These are phyloP conservation scores for Drosophila sp. DNA, from an alignment of 1,140 invertebrate genomes.

Conservation along the genomic window DNA sequence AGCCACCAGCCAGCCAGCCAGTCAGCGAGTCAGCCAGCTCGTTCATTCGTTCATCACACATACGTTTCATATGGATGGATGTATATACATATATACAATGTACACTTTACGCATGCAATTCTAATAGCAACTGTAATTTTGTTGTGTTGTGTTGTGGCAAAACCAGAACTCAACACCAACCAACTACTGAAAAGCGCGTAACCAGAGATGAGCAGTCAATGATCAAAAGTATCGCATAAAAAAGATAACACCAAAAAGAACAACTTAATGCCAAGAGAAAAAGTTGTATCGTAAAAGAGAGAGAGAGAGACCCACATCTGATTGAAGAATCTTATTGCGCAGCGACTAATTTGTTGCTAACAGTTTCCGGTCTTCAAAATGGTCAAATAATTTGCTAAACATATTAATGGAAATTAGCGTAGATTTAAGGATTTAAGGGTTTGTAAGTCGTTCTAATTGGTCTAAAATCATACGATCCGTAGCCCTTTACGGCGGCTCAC, in stretches of 20 bases:
- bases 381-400: too few relatives aligned
- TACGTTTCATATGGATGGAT: not conserved
- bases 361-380: too few relatives aligned
- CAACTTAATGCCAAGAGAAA: not conserved
- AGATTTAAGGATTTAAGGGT: too few relatives aligned
- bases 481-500: too few relatives aligned
- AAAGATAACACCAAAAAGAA: not conserved
- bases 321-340: not conserved
- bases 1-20: slow-evolving; percentile 14
- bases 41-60: slow-evolving; percentile 10
- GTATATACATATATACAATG: slow-evolving; percentile 29
- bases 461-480: too few relatives aligned
- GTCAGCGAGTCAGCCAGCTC: slow-evolving; percentile 16
- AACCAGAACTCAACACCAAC: slow-evolving; percentile 49
- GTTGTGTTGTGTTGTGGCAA: slow-evolving; percentile 34
- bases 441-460: too few relatives aligned
- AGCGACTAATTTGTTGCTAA: too few relatives aligned
- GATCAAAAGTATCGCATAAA: slow-evolving; percentile 9
- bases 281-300: not conserved
- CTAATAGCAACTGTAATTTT: slow-evolving; percentile 59
- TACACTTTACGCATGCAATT: slow-evolving; percentile 68
- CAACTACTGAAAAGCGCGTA: not conserved
- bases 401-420: too few relatives aligned
- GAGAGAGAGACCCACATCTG: not conserved
- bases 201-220: slow-evolving; percentile 36